Conservation (phyloP, 2,888 invertebrate genomes). For the Acrobasis repandana region DNA sequence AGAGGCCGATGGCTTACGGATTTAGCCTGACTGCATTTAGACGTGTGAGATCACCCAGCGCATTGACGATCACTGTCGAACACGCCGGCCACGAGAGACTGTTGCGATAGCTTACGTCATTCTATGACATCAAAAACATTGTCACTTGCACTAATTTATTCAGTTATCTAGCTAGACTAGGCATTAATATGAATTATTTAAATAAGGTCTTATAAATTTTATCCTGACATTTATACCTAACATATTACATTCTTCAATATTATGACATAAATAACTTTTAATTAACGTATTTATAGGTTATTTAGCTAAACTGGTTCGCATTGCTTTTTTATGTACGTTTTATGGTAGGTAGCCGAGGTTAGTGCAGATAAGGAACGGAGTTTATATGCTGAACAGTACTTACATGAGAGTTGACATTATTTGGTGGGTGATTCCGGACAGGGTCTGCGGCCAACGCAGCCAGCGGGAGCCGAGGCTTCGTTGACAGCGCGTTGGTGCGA, state of each 20-base stretch:
- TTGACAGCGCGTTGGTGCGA: constrained; percentile 76
- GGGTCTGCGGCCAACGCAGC: constrained; percentile 70
- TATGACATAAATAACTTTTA: too few species aligned
- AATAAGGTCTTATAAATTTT: too few species aligned
- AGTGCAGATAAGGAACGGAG: too few species aligned
- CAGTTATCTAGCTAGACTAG: neutral
- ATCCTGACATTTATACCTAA: too few species aligned
- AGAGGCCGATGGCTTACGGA: constrained; percentile 66
- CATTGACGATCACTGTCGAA: constrained; percentile 47
- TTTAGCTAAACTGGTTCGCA: too few species aligned
- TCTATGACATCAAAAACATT: constrained; percentile 12
- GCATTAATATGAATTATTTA: neutral
- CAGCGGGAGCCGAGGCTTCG: constrained; percentile 73
- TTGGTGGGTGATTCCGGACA: constrained; percentile 72
- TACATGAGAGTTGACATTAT: constrained; percentile 79
- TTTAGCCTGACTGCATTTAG: constrained; percentile 76
- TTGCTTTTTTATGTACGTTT: too few species aligned
- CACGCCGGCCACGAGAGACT: constrained; percentile 26
- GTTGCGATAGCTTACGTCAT: constrained; percentile 17
- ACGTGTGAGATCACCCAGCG: constrained; percentile 70
- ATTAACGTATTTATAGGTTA: too few species aligned
- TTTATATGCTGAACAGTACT: too few species aligned
- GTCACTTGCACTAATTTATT: neutral
- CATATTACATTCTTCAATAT: too few species aligned
- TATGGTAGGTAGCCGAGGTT: too few species aligned